Evolutionary conservation across 2,113 vertebrate species (phyloP), one percentile per base, ranked within the genome.

Genomic region (Prinia subflava): DNA sequence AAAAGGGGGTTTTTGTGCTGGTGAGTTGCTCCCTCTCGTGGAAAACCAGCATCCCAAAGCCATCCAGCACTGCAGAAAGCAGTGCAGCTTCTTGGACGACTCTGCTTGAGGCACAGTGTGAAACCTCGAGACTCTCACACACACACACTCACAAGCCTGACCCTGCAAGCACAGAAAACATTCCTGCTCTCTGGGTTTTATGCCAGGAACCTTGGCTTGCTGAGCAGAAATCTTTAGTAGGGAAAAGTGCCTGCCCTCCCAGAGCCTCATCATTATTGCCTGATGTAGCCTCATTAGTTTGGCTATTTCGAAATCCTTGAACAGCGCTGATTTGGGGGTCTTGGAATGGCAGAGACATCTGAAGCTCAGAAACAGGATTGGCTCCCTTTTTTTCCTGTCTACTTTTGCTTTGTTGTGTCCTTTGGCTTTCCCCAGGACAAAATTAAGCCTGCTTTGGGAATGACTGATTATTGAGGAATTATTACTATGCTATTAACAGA

Each of bases 21-120:
- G 98, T 97, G 97, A 96, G 94, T 89, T 98, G 98, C 98, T 96
- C 98, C 98, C 98, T 98, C 98, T 98, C 97, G 98, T 98, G 98
- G 97, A 83, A 64, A 76, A 25, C 62, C 6, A 7, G 88, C 68
- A 50, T 39, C 73, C 71, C 44, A 15, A 76, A 80, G 79, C 46
- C 62, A 16, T 52, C 50, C 25, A 3, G 65, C 7, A 8, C 30
- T 0, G 37, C 37, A 7, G 31, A 91, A 62, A 94, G 62, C 28
- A 0, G 42, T 42, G 89, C 52, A 0, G 59, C 11, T 77, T 77
- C 79, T 93, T 80, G 77, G 86, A 53, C 68, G 21, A 9, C 56
- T 79, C 55, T 69, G 71, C 47, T 82, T 13, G 69, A 89, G 94
- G 80, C 74, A 33, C 11, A 60, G 49, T 62, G 64, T 91, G 86